These are phyloP conservation scores for Eulemur macaco DNA, from an alignment of 2,113 vertebrate species.

Conservation along the genomic window DNA sequence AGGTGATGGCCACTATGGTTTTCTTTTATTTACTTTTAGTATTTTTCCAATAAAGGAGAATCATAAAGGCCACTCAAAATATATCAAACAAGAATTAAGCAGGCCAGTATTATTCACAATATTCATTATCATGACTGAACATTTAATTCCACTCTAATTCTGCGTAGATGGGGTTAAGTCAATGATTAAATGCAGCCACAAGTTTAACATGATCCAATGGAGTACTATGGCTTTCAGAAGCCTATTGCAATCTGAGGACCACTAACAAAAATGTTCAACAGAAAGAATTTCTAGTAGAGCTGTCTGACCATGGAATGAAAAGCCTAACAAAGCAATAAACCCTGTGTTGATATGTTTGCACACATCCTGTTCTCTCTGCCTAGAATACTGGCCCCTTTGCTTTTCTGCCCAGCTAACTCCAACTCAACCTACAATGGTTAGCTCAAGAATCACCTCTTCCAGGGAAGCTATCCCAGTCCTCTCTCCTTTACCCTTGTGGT, in stretches of 20 bases:
- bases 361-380: not conserved
- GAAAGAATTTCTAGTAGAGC: not conserved
- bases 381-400: not conserved
- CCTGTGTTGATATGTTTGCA: not conserved
- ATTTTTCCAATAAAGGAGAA: not conserved
- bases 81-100: not conserved
- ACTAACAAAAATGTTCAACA: not conserved
- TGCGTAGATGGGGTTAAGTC: not conserved
- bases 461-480: not conserved
- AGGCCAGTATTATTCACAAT: not conserved
- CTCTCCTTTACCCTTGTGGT: not conserved
- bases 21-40: not conserved
- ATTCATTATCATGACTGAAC: not conserved
- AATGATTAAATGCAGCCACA: not conserved
- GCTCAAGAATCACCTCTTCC: not conserved
- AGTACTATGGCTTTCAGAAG: not conserved
- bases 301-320: not conserved
- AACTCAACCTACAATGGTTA: not conserved
- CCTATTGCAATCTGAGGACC: not conserved
- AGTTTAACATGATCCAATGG: not conserved
- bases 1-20: not conserved
- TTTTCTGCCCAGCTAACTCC: not conserved
- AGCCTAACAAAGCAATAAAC: not conserved
- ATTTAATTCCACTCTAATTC: not conserved
- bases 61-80: not conserved